A percentile compares a stretch with the other conserved stretches of the same genome.
Evolutionary conservation across 53 echinoderm and acorn worm genomes (phyloP).

Genomic region (Temnopleurus reevesii): DNA sequence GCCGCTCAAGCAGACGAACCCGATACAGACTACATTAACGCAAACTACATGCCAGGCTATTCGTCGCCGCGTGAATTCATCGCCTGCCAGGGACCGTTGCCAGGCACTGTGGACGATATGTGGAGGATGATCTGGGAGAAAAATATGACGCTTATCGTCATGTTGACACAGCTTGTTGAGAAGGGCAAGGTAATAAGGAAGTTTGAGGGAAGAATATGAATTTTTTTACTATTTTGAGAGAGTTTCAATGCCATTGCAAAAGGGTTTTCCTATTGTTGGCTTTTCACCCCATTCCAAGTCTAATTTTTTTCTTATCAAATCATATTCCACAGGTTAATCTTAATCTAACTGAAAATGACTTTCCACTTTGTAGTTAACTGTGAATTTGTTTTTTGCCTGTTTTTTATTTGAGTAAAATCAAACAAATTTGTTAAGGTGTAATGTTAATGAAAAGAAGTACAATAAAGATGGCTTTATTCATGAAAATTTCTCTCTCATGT

Average conservation of each 20-base stretch:
- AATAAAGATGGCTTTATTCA: too few species aligned
- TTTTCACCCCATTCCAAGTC: not conserved
- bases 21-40: constrained; percentile 68
- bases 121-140: constrained; percentile 99
- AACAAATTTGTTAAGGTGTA: too few species aligned
- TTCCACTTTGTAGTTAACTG: too few species aligned
- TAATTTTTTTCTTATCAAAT: not conserved
- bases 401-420: too few species aligned
- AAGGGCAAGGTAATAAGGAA: constrained; percentile 74
- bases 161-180: constrained; percentile 94
- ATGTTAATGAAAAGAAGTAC: too few species aligned
- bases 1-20: constrained; percentile 57
- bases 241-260: not conserved
- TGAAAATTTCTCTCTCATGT: too few species aligned
- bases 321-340: not conserved
- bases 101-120: constrained; percentile 90
- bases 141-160: constrained; percentile 77
- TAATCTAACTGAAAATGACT: not conserved
- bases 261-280: not conserved
- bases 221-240: not conserved
- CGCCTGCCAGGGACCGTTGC: constrained; percentile 92
- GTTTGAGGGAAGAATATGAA: not conserved
- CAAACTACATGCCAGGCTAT: constrained; percentile 79
- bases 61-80: constrained; percentile 90
- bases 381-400: too few species aligned